These are phyloP conservation scores for Passer montanus DNA, from an alignment of 2,113 vertebrate species.

Conservation along the genomic window DNA sequence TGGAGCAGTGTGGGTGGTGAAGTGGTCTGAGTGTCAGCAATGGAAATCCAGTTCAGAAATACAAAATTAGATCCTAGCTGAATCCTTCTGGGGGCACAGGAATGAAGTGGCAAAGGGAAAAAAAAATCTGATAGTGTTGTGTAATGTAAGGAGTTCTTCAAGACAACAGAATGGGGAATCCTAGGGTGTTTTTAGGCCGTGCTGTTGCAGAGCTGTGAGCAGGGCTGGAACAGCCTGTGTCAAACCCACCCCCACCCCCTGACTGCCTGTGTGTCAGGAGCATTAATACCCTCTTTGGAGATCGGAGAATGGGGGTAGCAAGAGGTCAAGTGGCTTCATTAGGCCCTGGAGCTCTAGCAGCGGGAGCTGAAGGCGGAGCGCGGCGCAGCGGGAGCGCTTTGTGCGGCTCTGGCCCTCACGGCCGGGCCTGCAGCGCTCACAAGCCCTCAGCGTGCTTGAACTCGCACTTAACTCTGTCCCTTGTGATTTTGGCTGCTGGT, in stretches of 20 bases:
- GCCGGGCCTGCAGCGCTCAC: accelerated
- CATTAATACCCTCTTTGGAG: background rate
- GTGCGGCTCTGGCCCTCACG: background rate
- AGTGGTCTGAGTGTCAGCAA: accelerated
- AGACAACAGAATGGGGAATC: background rate
- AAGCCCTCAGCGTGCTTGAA: accelerated
- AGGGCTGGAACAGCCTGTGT: background rate
- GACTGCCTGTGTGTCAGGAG: background rate
- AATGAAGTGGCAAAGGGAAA: background rate
- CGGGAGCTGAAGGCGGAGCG: background rate
- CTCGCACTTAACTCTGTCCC: background rate
- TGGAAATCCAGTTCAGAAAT: background rate
- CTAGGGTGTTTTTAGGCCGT: accelerated
- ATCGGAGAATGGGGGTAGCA: background rate
- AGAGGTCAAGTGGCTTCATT: constrained; percentile 40
- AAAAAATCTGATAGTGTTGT: background rate
- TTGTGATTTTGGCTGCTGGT: accelerated
- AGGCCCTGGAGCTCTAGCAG: background rate
- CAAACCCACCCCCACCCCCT: background rate
- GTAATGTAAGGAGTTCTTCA: background rate
- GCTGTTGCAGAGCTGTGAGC: background rate
- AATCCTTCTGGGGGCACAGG: background rate
- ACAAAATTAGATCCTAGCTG: background rate
- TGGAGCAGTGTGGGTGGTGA: accelerated
- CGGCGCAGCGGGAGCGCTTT: background rate